These are phyloP conservation scores for Ennomos erosarius DNA, from an alignment of 2,888 invertebrate genomes.

Conservation along the genomic window DNA sequence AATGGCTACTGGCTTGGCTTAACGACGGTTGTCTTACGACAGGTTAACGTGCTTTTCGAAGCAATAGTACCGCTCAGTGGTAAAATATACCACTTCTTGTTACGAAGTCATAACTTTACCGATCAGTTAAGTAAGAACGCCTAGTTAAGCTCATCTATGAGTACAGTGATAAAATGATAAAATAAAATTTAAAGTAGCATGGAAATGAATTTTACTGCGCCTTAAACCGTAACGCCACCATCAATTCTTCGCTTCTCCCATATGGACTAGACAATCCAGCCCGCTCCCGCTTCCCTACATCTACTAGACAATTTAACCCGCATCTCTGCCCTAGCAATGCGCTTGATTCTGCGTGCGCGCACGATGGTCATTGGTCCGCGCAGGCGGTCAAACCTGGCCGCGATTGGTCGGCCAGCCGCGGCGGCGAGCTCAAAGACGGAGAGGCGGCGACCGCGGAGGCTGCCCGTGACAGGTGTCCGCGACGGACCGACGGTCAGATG, in stretches of 20 bases:
- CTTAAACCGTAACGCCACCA: no score
- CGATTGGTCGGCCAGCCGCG: conserved; percentile 66
- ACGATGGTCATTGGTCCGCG: conserved; percentile 68
- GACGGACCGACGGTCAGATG: conserved; percentile 17
- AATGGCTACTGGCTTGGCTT: no score
- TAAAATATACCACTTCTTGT: no score
- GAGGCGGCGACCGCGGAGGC: conserved; percentile 73
- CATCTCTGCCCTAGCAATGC: conserved; percentile 69
- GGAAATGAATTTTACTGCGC: no score
- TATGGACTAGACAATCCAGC: conserved; percentile 17
- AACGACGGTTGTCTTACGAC: no score
- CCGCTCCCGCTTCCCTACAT: conserved; percentile 6
- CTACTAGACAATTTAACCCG: background rate
- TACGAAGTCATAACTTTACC: no score
- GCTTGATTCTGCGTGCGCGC: conserved; percentile 73
- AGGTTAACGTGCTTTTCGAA: no score
- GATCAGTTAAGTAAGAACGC: no score
- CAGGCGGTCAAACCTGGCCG: conserved; percentile 41
- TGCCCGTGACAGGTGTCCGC: conserved; percentile 65
- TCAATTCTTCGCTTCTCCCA: background rate
- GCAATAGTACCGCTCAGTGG: no score
- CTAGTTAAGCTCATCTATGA: no score
- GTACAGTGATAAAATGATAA: no score
- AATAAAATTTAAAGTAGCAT: no score
- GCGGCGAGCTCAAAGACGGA: conserved; percentile 73